Evolutionary conservation across 2,888 invertebrate species (phyloP), one percentile per base, ranked within the genome.

Genomic region (Drosophila conformis): DNA sequence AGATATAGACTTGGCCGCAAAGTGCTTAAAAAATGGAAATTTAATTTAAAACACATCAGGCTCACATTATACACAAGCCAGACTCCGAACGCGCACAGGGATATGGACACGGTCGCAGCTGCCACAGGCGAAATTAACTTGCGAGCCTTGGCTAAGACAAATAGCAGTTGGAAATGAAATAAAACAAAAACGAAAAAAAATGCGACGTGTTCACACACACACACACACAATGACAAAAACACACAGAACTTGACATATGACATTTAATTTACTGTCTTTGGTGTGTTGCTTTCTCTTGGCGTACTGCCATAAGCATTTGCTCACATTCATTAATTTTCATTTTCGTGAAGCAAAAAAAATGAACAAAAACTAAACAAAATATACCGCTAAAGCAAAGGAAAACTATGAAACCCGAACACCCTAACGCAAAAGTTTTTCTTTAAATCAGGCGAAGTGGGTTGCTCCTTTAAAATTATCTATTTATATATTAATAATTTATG

Each of bases 301-400:
- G 66, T 69, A 75, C 67, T 86, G 87, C 90, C 90, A 87, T 74
- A 79, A 86, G 73, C 87, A 90, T 90, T 90, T 90, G 82, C 88
- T 79, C 73, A 76, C 82, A 88, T 88, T 87, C 90, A 88, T 90
- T 88, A 86, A 88, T 87, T 87, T 87, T 88, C 83, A 90, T 90
- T 88, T 90, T 86, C 64, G 61, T 69, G 62, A 70, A 78, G 61
- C 74, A 72, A 46, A 69, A 63, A 63, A 68, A 70, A 64, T 27
- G 56, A 48, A 35, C 51, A 10, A 57, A 40, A 40, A 31, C 21
- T n/a, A 64, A 51, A 42, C 8, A 54, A 53, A 42, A 31, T 42
- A 58, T 66, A 60, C 68, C 62, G 36, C 63, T 64, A 52, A 56
- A 33, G n/a, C 59, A 25, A 49, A 38, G 21, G 54, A 25, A 68